Evolutionary conservation across 2,888 invertebrate species (phyloP).

Genomic region (Papilio elwesi): DNA sequence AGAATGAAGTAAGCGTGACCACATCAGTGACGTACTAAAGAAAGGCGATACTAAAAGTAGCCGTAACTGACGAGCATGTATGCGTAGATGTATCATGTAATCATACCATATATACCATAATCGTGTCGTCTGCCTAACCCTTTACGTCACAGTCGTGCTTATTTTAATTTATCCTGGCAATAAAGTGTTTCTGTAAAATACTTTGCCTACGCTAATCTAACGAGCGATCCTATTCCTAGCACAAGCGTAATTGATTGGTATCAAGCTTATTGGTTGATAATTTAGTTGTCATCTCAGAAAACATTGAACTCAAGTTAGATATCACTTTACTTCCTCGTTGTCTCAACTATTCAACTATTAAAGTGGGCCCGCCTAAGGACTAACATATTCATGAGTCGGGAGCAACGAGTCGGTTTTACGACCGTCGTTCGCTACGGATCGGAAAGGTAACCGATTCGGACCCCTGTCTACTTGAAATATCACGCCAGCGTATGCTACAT

Average conservation of each 20-base stretch:
- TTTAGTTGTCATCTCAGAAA: slow-evolving; percentile 46
- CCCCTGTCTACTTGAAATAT: slow-evolving; percentile 67
- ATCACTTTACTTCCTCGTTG: slow-evolving; percentile 55
- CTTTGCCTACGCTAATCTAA: background rate
- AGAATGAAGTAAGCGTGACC: too few relatives aligned
- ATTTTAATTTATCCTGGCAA: background rate
- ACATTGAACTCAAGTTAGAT: slow-evolving; percentile 50
- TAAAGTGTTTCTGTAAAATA: background rate
- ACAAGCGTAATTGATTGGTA: too few relatives aligned
- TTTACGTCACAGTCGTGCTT: too few relatives aligned
- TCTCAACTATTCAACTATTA: slow-evolving; percentile 78
- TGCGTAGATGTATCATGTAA: too few relatives aligned
- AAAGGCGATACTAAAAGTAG: too few relatives aligned
- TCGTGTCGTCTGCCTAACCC: too few relatives aligned
- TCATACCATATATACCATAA: too few relatives aligned
- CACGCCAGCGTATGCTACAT: slow-evolving; percentile 64
- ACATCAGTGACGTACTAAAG: too few relatives aligned
- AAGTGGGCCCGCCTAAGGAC: slow-evolving; percentile 65
- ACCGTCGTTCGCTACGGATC: slow-evolving; percentile 73
- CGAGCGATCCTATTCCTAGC: background rate
- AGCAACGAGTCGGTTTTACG: slow-evolving; percentile 77
- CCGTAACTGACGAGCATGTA: too few relatives aligned
- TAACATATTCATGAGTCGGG: slow-evolving; percentile 81
- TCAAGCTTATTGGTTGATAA: background rate
- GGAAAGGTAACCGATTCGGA: slow-evolving; percentile 74